Percentiles rank a stretch among this genome's conserved stretches.
phyloP scores from a whole-genome alignment of 2,113 vertebrate genomes.

The Esox niger region DNA sequence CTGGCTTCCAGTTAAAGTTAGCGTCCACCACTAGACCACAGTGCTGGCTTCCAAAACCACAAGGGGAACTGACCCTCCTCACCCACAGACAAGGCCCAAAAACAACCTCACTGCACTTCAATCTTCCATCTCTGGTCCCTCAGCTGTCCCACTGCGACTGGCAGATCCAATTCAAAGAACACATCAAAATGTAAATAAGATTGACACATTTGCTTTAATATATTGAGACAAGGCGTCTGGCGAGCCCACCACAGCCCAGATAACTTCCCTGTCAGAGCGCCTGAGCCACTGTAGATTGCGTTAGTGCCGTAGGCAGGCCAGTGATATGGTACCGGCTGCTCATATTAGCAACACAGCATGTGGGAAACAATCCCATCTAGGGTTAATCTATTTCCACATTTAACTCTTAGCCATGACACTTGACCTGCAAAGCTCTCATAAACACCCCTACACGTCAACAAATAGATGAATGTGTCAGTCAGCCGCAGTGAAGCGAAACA shows the following conservation, averaged over 20 bases:
- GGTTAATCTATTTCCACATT: constrained; percentile 67
- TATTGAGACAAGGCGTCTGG: neutral
- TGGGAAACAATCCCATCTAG: constrained; percentile 31
- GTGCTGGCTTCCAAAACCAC: too few species aligned
- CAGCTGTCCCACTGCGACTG: too few species aligned
- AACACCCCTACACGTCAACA: constrained; percentile 40
- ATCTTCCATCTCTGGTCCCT: too few species aligned
- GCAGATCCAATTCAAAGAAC: too few species aligned
- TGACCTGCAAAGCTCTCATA: constrained; percentile 55
- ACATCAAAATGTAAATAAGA: too few species aligned
- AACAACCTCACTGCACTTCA: too few species aligned
- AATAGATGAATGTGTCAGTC: constrained; percentile 65
- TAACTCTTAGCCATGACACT: constrained; percentile 44
- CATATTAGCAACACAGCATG: constrained; percentile 16
- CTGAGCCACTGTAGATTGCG: too few species aligned
- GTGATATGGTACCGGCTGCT: neutral
- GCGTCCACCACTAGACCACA: too few species aligned
- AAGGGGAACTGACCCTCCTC: too few species aligned
- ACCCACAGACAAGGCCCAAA: too few species aligned
- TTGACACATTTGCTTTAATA: too few species aligned
- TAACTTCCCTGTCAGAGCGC: constrained; percentile 2
- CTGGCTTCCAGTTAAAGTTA: constrained; percentile 7
- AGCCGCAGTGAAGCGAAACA: constrained; percentile 57
- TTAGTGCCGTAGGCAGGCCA: neutral
- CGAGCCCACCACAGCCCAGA: neutral